Base-by-base conservation (phyloP, 2,113 vertebrate genomes). In the Lagenorhynchus albirostris region DNA sequence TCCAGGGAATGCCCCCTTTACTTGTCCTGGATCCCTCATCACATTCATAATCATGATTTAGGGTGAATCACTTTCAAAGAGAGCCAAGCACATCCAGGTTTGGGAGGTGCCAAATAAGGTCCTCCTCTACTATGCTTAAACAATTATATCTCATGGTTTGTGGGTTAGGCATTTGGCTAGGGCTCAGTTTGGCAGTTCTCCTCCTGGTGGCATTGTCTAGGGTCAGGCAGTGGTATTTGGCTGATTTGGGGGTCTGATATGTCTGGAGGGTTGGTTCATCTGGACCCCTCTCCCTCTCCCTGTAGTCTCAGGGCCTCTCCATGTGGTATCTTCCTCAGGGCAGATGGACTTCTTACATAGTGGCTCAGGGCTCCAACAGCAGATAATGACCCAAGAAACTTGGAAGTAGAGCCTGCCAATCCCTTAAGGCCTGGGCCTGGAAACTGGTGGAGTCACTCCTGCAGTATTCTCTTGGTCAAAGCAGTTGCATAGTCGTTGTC, bases 61-160 rank as follows among this genome's bases (percentile, higher is more conserved):
- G 53, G n/a, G 21, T 41, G 21, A 67, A 12, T 68, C 58, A 68
- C 29, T 95, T 81, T 80, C 58, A 76, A 36, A 86, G 38, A 88
- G 33, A 90, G 38, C 47, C 47, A 47, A 1, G 36, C 29, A 36
- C 4, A 1, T 62, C 25, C 79, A 38, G 21, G 25, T 85, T 67
- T 62, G 26, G 36, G 33, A 73, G 65, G 44, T 80, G 29, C n/a
- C 33, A n/a, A 6, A 21, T 26, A 2, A 73, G 41, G 25, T 7
- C 38, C 41, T 44, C 10, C n/a, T 29, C 26, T 58, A 0, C 77
- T 60, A 0, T 41, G 25, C 44, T 33, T 2, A 25, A n/a, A 53
- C 62, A 62, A 0, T 33, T 55, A 0, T 1, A 0, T 29, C 71
- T 67, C 44, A 0, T n/a, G 47, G 26, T 79, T 14, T 6, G 6